Base-by-base conservation (phyloP, 2,797 vertebrate species). In the Hydrophis major region DNA sequence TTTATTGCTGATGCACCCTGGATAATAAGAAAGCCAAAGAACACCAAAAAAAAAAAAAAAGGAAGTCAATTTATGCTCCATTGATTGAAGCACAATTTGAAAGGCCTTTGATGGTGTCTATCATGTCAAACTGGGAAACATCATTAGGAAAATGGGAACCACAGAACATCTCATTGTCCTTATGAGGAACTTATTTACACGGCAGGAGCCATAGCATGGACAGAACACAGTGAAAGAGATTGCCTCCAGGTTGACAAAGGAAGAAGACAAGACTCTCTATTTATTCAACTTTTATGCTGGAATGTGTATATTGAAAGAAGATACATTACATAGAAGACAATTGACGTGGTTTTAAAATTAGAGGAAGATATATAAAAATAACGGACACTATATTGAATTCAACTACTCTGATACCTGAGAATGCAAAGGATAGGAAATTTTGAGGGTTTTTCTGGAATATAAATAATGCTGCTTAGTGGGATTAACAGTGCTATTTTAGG, bases 401-500 rank as follows among this genome's bases (percentile, higher is more conserved):
- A 74, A 11, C 69, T 37, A 42, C 7, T 37, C 32, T 20, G 32
- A 37, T 20, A 78, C 32, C 69, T 42, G 32, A 78, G 18, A 20
- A 78, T 47, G 74, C 37, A 83, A 83, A 83, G 37, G 37, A 12
- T 47, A 47, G 20, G 4, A 2, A 47, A 47, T 83, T 83, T 37
- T 83, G 37, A 83, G 37, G 74, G 18, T 25, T 83, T 78, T 83
- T 83, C 37, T 12, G 59, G 27, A 93, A 83, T 32, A 90, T 55
- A 61, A 14, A 92, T 55, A 90, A 2, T 61, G 87, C 32, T 93
- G 91, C 92, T 83, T 93, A 90, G 90, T 86, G 66, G 90, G 93
- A 97, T 88, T 90, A 93, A 94, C 94, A 89, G n/a, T n/a, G 66
- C 53, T n/a, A 74, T 90, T 95, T 94, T 93, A 16, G n/a, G 2